phyloP scores from a whole-genome alignment of 2,888 invertebrate species.

The Dusona sp. region DNA sequence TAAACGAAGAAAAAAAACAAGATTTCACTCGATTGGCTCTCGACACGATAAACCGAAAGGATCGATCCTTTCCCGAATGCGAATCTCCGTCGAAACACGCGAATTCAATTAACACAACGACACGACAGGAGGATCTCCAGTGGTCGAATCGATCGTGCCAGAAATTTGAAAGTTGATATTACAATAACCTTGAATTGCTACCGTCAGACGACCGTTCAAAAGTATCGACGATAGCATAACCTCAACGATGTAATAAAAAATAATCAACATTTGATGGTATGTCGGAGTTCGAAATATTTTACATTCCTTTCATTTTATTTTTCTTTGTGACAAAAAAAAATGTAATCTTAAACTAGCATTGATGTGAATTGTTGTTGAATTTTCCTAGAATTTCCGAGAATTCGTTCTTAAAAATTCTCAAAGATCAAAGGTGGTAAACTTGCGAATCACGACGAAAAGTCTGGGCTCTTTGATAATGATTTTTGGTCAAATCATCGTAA shows the following conservation, averaged over 20 bases:
- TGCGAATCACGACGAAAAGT: no score
- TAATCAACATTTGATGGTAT: not conserved
- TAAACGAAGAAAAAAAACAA: conserved; percentile 58
- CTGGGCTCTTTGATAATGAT: no score
- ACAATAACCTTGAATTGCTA: conserved; percentile 16
- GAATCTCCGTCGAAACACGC: conserved; percentile 71
- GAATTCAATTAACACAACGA: conserved; percentile 72
- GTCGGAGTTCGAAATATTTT: not conserved
- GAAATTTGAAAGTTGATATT: conserved; percentile 51
- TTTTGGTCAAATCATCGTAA: no score
- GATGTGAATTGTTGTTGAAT: not conserved
- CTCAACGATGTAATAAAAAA: not conserved
- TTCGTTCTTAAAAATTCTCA: not conserved
- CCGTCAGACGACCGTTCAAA: conserved; percentile 10
- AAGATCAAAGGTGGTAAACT: no score
- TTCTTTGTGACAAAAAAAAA: not conserved
- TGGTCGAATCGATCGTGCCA: conserved; percentile 45
- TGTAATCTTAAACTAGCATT: not conserved
- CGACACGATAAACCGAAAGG: conserved; percentile 68
- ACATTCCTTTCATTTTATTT: not conserved
- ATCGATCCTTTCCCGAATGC: conserved; percentile 55
- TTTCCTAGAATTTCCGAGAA: not conserved
- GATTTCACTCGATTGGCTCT: conserved; percentile 65
- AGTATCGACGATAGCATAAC: not conserved
- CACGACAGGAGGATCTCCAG: conserved; percentile 49